Conservation (phyloP, 2,888 invertebrate species). For the Micropterix aruncella region DNA sequence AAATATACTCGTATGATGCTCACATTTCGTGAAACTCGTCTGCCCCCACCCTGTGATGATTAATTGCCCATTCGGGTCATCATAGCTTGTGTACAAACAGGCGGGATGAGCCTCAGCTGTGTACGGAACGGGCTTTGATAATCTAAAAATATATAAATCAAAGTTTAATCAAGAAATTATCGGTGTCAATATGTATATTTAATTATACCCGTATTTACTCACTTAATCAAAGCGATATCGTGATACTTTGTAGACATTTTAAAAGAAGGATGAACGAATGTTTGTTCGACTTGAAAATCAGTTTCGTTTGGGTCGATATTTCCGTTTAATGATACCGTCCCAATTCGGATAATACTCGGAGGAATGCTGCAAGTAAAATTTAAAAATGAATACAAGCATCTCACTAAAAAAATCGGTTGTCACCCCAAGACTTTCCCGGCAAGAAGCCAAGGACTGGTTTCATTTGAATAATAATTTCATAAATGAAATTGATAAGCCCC, state of each 20-base stretch:
- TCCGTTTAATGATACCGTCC: slow-evolving; percentile 22
- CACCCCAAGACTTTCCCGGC: no score
- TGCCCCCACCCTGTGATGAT: slow-evolving; percentile 32
- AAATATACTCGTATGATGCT: no score
- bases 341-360: slow-evolving; percentile 25
- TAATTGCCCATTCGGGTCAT: slow-evolving; percentile 19
- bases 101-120: slow-evolving; percentile 21
- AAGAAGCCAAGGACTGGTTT: no score
- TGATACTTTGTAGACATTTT: slow-evolving; percentile 25
- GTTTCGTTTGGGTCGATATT: slow-evolving; percentile 17
- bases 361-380: slow-evolving; percentile 21
- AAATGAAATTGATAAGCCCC: no score
- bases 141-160: neutral
- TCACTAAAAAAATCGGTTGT: no score
- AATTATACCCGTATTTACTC: no score
- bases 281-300: slow-evolving; percentile 21
- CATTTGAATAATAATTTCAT: no score
- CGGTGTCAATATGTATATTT: no score
- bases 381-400: no score
- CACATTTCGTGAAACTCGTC: slow-evolving; percentile 20
- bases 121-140: slow-evolving; percentile 13
- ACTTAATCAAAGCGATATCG: slow-evolving; percentile 31
- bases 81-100: slow-evolving; percentile 22
- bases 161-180: no score
- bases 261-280: slow-evolving; percentile 23